Evolutionary conservation across 2,888 invertebrate genomes (phyloP).

Genomic region (Elysia crispata): DNA sequence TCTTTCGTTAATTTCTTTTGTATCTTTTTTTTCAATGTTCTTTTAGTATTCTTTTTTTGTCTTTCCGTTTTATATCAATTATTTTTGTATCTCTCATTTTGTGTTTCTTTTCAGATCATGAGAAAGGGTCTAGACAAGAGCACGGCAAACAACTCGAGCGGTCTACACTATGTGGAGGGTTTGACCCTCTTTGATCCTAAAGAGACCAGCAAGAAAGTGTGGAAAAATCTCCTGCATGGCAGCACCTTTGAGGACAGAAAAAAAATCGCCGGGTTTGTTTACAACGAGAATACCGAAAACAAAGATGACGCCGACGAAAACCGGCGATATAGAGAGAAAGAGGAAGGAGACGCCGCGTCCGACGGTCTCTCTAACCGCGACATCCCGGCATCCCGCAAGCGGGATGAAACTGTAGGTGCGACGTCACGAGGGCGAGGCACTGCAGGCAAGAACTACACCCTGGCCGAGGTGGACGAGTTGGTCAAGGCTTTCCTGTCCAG

Average conservation of each 20-base stretch:
- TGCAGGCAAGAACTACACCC: slow-evolving; percentile 37
- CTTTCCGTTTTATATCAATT: neutral
- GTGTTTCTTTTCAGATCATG: slow-evolving; percentile 15
- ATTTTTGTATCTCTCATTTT: too few relatives aligned
- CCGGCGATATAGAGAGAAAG: neutral
- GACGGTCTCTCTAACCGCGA: neutral
- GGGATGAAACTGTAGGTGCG: too few relatives aligned
- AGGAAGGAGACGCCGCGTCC: neutral
- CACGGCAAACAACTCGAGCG: slow-evolving; percentile 33
- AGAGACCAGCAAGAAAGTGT: neutral
- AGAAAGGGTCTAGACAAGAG: slow-evolving; percentile 36
- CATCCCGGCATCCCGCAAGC: too few relatives aligned
- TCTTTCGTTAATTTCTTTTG: too few relatives aligned
- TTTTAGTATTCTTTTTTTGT: too few relatives aligned
- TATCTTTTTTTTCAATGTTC: too few relatives aligned
- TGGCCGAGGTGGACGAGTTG: slow-evolving; percentile 41
- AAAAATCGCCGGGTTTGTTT: neutral
- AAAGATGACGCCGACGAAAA: neutral
- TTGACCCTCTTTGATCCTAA: slow-evolving; percentile 3
- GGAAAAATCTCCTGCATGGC: neutral
- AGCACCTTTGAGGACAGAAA: neutral
- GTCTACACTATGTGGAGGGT: slow-evolving; percentile 32
- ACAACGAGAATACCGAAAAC: neutral
- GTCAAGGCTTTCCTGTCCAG: slow-evolving; percentile 16
- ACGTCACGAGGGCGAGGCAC: neutral